These are phyloP conservation scores for Nomada goodeniana DNA, from an alignment of 2,888 invertebrate genomes.

Conservation along the genomic window DNA sequence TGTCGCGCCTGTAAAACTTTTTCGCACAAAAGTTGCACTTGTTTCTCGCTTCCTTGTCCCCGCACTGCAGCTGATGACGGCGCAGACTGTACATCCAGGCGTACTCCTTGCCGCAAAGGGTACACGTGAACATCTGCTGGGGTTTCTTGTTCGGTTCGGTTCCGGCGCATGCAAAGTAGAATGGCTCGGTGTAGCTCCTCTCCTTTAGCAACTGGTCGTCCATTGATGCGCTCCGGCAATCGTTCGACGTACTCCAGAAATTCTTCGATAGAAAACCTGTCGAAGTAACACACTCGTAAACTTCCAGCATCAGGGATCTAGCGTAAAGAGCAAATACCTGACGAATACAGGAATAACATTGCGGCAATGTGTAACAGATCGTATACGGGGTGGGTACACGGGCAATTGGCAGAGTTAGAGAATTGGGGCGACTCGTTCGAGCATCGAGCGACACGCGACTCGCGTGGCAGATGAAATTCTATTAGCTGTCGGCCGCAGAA, in stretches of 20 bases:
- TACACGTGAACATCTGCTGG: constrained; percentile 84
- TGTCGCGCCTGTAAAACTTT: constrained; percentile 74
- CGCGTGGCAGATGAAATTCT: neutral
- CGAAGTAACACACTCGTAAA: constrained; percentile 47
- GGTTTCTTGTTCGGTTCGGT: constrained; percentile 42
- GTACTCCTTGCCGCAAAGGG: constrained; percentile 88
- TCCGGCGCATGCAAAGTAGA: neutral
- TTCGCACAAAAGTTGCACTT: constrained; percentile 90
- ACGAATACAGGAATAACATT: neutral
- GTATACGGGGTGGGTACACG: no score
- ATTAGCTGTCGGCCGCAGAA: neutral
- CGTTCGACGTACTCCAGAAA: constrained; percentile 31
- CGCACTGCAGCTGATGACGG: constrained; percentile 81
- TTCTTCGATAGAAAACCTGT: constrained; percentile 46
- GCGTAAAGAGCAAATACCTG: neutral
- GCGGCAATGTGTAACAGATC: neutral
- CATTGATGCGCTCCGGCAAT: constrained; percentile 22
- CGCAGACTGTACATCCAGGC: constrained; percentile 86
- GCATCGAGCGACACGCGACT: neutral
- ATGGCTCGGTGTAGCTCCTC: constrained; percentile 55
- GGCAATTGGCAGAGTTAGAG: no score
- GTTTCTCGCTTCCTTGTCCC: constrained; percentile 91
- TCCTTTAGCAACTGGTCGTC: constrained; percentile 38
- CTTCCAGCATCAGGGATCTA: neutral
- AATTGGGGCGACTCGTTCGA: neutral